Conservation (phyloP, 1,140 invertebrate species). For the Pogonognathellus flavescens region DNA sequence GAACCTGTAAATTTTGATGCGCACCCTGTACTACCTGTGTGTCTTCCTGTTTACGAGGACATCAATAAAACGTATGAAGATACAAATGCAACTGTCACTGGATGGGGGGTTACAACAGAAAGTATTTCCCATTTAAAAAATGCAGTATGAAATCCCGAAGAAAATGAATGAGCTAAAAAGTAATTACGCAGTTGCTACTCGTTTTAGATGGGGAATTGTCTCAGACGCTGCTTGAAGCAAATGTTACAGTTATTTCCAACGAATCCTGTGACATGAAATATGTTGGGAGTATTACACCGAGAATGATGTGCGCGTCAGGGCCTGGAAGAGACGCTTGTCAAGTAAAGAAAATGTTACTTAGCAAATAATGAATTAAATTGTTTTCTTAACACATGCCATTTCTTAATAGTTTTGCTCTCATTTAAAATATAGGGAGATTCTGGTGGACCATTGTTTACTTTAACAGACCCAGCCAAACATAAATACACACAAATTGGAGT, state of each 20-base stretch:
- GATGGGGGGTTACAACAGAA: constrained; percentile 62
- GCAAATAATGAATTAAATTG: neutral
- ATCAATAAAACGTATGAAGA: constrained; percentile 12
- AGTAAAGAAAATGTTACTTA: constrained; percentile 13
- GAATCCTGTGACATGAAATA: constrained; percentile 54
- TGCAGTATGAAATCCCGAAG: neutral
- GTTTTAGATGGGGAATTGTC: constrained; percentile 56
- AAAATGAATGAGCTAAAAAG: neutral
- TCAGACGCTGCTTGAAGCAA: constrained; percentile 46
- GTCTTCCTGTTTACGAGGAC: constrained; percentile 51
- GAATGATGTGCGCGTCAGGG: constrained; percentile 63
- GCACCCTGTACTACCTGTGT: constrained; percentile 58
- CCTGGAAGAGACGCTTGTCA: constrained; percentile 60
- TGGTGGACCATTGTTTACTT: constrained; percentile 27
- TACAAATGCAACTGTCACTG: constrained; percentile 58
- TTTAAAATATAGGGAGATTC: constrained; percentile 47
- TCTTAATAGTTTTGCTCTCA: neutral
- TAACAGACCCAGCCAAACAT: neutral
- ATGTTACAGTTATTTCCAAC: constrained; percentile 61
- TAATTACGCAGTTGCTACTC: neutral
- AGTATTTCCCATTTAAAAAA: constrained; percentile 25
- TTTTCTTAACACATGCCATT: neutral
- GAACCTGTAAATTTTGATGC: constrained; percentile 37
- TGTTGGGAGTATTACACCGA: constrained; percentile 53
- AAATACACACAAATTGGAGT: constrained; percentile 61